Evolutionary conservation across 1,140 invertebrate species (phyloP), one percentile per base, ranked within the genome.

Genomic region (Nasonia giraulti): DNA sequence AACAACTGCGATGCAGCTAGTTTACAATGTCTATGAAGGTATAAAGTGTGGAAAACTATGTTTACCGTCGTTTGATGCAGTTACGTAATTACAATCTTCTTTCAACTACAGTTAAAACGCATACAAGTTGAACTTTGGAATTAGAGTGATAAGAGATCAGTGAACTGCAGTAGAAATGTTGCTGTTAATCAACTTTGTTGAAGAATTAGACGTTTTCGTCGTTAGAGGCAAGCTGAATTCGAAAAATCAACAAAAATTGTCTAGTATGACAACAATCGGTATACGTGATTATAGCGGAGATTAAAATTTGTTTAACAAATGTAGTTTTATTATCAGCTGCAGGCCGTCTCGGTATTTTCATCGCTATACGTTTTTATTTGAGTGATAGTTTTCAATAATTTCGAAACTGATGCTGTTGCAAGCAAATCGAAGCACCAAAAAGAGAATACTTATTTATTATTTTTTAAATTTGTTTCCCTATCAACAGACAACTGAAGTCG

Each of bases 41-140:
- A 66, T 66, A 14, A 66, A 66, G 62, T n/a, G 11, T n/a, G 62
- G 62, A 66, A 66, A 66, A 66, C 62, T 66, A 66, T 1, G 5
- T 66, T 66, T 79, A 37, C 37, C 62, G 1, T 14, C 20, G 3
- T 4, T 33, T 12, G 6, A 68, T 62, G 62, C 2, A 79, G 23
- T 68, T 33, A 40, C 31, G 17, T 40, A 66, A 37, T n/a, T 47
- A 8, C 8, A 79, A 79, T 37, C 17, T 68, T n/a, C 40, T 68
- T 6, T 66, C 14, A 20, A 37, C 2, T 11, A 8, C 55, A 17
- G 7, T 68, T 66, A 79, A 79, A 79, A 79, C 47, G 27, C 27
- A 27, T 27, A 27, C 27, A 71, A 73, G 44, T 40, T 82, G 71
- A 55, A 74, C 80, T 82, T 74, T 82, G 73, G 73, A 75, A 82